phyloP scores from a whole-genome alignment of 1,140 invertebrate species.

The Popillia japonica region DNA sequence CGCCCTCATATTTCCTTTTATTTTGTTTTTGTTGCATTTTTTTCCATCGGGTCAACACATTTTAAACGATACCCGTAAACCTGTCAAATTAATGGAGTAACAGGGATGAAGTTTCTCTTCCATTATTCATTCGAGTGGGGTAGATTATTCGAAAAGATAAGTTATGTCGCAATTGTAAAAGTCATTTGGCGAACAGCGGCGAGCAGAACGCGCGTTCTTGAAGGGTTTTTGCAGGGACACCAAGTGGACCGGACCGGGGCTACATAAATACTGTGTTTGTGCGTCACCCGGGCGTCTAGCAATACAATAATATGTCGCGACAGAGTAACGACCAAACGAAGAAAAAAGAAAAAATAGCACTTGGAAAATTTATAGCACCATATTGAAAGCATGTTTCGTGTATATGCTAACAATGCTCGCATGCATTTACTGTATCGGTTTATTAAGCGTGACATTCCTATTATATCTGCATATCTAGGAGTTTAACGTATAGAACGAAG shows the following conservation, averaged over 20 bases:
- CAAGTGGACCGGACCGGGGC: conserved; percentile 44
- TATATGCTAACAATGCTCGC: no score
- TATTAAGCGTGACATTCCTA: no score
- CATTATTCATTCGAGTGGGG: conserved; percentile 51
- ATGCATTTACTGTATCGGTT: no score
- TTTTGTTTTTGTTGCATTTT: not conserved
- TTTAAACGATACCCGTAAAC: conserved; percentile 20
- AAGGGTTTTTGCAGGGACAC: conserved; percentile 25
- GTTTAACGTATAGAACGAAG: no score
- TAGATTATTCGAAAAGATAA: conserved; percentile 54
- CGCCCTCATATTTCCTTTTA: not conserved
- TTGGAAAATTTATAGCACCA: not conserved
- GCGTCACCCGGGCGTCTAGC: conserved; percentile 40
- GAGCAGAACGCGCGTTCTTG: conserved; percentile 39
- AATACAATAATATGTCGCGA: conserved; percentile 49
- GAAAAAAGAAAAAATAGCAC: conserved; percentile 44
- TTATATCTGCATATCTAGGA: no score
- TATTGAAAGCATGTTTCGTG: not conserved
- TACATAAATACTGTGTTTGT: conserved; percentile 40
- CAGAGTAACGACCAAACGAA: conserved; percentile 29
- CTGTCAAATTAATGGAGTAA: conserved; percentile 21
- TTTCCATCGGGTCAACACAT: not conserved
- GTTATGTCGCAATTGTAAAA: conserved; percentile 55
- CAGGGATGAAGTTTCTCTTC: conserved; percentile 45
- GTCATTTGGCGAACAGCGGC: conserved; percentile 54